Evolutionary conservation across 35 echinoderm and acorn worm genomes (phyloP).

Genomic region (Amphiura filiformis): DNA sequence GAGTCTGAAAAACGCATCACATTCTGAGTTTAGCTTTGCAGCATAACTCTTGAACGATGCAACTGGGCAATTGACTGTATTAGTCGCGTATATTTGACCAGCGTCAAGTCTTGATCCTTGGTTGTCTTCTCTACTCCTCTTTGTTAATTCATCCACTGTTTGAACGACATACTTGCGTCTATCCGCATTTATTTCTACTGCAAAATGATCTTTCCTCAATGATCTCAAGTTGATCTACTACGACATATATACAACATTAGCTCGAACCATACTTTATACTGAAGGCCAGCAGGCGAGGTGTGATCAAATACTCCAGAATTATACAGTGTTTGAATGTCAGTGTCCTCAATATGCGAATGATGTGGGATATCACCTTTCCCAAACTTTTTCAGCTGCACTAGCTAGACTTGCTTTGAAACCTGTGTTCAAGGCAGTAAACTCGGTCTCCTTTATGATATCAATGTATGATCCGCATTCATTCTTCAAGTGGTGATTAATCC

Average conservation of each 20-base stretch:
- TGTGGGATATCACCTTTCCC: not conserved
- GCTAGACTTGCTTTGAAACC: constrained; percentile 1
- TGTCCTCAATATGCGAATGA: not conserved
- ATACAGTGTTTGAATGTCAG: not conserved
- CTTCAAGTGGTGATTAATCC: not conserved
- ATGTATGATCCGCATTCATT: not conserved
- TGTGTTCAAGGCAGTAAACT: not conserved
- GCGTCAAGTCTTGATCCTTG: not conserved
- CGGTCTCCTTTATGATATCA: not conserved
- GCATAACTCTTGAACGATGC: not conserved
- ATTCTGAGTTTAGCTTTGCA: not conserved
- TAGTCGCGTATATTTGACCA: not conserved
- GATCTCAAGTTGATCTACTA: not conserved
- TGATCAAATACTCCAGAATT: not conserved
- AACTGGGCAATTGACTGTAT: not conserved
- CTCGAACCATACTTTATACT: not conserved
- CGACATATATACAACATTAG: not conserved
- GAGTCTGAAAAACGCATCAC: not conserved
- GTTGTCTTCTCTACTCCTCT: not conserved
- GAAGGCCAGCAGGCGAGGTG: not conserved
- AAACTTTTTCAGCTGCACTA: not conserved
- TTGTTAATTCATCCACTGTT: not conserved
- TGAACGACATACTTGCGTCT: not conserved
- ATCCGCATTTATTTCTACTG: not conserved
- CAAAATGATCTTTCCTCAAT: not conserved